Evolutionary conservation across 2,797 vertebrate species (phyloP).

Genomic region (Enteromius argenteus): DNA sequence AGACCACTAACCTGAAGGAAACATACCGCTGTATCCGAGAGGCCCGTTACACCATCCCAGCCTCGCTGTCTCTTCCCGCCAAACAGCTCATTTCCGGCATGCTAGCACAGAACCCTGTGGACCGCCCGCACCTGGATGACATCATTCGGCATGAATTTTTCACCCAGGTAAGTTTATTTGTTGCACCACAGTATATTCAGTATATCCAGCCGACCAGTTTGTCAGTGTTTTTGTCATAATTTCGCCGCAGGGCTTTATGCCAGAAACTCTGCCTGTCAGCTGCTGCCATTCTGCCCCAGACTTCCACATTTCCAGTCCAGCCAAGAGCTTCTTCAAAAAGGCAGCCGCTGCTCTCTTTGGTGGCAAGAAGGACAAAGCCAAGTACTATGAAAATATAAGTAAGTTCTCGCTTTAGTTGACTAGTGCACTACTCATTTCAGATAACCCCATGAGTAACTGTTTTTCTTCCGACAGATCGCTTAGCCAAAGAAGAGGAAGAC

Average conservation of each 20-base stretch:
- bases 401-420: constrained; percentile 69
- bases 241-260: constrained; percentile 90
- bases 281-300: constrained; percentile 95
- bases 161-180: constrained; percentile 83
- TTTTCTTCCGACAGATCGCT: constrained; percentile 79
- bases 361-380: constrained; percentile 95
- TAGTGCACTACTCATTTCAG: too few relatives aligned
- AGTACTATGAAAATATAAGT: constrained; percentile 95
- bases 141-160: constrained; percentile 97
- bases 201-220: not conserved
- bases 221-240: constrained; percentile 5
- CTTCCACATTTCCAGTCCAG: constrained; percentile 95
- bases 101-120: constrained; percentile 92
- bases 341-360: constrained; percentile 97
- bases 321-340: constrained; percentile 98
- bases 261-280: constrained; percentile 90
- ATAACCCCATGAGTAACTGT: not conserved
- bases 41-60: constrained; percentile 92
- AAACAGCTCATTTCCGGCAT: constrained; percentile 92
- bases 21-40: constrained; percentile 96
- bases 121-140: constrained; percentile 90
- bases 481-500: constrained; percentile 95
- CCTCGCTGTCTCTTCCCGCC: constrained; percentile 88
- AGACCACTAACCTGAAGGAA: constrained; percentile 98
- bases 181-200: not conserved